Percentiles rank a stretch among this genome's conserved stretches.
Evolutionary conservation across 2,797 vertebrate species (phyloP).

Genomic region (Gobio occitaniae): DNA sequence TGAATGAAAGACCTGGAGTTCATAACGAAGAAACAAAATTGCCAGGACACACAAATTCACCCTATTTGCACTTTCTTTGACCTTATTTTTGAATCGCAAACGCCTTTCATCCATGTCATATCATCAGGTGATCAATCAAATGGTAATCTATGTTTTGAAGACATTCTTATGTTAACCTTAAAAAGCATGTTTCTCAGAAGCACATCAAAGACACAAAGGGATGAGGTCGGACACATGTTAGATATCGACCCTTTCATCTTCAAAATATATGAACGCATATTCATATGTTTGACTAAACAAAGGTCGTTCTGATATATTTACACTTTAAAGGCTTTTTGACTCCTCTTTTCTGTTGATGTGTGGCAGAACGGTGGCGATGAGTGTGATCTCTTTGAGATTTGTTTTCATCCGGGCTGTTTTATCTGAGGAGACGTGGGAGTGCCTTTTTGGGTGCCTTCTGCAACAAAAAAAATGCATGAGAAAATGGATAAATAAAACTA

Average conservation of each 20-base stretch:
- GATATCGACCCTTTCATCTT: constrained; percentile 72
- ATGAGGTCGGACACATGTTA: constrained; percentile 20
- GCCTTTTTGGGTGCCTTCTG: neutral
- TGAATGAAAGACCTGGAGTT: constrained; percentile 10
- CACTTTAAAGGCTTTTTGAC: constrained; percentile 69
- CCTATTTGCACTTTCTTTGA: neutral
- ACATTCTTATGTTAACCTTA: constrained; percentile 50
- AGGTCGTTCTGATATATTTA: constrained; percentile 37
- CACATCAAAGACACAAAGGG: constrained; percentile 35
- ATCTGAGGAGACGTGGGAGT: constrained; percentile 1
- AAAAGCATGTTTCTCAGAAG: constrained; percentile 45
- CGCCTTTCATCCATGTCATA: constrained; percentile 25
- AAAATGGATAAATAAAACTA: neutral
- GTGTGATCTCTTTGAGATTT: constrained; percentile 17
- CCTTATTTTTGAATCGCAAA: constrained; percentile 28
- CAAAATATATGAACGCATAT: constrained; percentile 70
- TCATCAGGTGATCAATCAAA: constrained; percentile 54
- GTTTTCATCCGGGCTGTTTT: neutral
- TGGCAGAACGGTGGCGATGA: neutral
- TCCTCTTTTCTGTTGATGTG: constrained; percentile 54
- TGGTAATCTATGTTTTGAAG: constrained; percentile 50
- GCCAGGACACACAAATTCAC: neutral
- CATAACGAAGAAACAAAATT: constrained; percentile 1
- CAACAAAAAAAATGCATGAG: neutral
- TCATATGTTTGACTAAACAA: constrained; percentile 63